These are phyloP conservation scores for Selene dorsalis DNA, from an alignment of 2,797 vertebrate species.

Conservation along the genomic window DNA sequence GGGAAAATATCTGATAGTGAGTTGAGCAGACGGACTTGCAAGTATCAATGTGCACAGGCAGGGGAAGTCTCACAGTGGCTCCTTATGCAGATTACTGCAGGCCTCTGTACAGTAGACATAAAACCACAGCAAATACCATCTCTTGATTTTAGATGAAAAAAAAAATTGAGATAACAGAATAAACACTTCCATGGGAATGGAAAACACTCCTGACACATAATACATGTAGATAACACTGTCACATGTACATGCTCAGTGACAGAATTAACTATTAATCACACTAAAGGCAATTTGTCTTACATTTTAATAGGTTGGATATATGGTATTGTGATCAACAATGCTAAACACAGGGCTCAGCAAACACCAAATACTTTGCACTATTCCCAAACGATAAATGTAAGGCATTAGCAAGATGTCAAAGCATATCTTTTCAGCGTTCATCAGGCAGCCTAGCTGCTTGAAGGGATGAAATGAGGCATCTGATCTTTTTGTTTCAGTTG, in stretches of 20 bases:
- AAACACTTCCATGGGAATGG: slow-evolving; percentile 2
- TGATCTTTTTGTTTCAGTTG: slow-evolving; percentile 67
- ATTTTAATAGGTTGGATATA: slow-evolving; percentile 2
- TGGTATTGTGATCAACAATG: slow-evolving; percentile 1
- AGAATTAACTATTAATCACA: slow-evolving; percentile 31
- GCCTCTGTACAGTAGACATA: neutral
- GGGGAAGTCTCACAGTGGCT: slow-evolving; percentile 19
- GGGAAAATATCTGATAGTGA: slow-evolving; percentile 21
- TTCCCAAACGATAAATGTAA: slow-evolving; percentile 29
- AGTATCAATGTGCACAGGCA: slow-evolving; percentile 27
- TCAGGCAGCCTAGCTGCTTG: slow-evolving; percentile 43
- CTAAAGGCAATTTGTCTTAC: slow-evolving; percentile 12
- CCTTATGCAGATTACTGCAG: slow-evolving; percentile 24
- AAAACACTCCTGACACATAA: slow-evolving; percentile 20
- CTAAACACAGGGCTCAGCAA: slow-evolving; percentile 12
- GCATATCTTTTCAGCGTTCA: slow-evolving; percentile 56
- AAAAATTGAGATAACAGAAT: neutral
- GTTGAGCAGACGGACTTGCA: slow-evolving; percentile 13
- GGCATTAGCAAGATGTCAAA: slow-evolving; percentile 52
- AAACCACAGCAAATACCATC: slow-evolving; percentile 28
- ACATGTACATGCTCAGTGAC: slow-evolving; percentile 1
- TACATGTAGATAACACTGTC: neutral
- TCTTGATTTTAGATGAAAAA: slow-evolving; percentile 33
- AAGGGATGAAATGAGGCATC: slow-evolving; percentile 66
- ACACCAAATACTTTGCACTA: slow-evolving; percentile 8